These are phyloP conservation scores for Rhyacichthys aspro DNA, from an alignment of 2,797 vertebrate species.

Conservation along the genomic window DNA sequence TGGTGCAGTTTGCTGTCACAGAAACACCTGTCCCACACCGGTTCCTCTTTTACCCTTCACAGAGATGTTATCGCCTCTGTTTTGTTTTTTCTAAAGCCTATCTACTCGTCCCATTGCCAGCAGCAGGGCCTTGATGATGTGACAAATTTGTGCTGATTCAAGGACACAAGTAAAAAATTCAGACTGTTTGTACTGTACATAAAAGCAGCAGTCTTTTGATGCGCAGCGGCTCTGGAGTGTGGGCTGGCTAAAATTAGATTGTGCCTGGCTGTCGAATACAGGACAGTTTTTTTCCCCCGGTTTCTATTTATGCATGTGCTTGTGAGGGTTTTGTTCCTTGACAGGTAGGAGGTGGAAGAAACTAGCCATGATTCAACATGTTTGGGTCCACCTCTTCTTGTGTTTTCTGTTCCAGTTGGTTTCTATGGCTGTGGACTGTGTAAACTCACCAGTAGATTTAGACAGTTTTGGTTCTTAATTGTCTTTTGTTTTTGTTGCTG, in stretches of 20 bases:
- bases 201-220: conserved; percentile 42
- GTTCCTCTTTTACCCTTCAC: conserved; percentile 36
- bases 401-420: conserved; percentile 14
- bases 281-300: conserved; percentile 36
- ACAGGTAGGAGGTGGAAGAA: conserved; percentile 60
- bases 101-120: conserved; percentile 10
- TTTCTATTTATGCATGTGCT: conserved; percentile 52
- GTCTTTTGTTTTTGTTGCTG: conserved; percentile 5
- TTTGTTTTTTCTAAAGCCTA: conserved; percentile 18
- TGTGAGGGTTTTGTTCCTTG: conserved; percentile 33
- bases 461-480: not conserved
- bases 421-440: conserved; percentile 29
- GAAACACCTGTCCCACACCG: conserved; percentile 52
- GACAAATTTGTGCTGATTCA: conserved; percentile 34
- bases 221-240: conserved; percentile 25
- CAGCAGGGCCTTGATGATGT: conserved; percentile 7
- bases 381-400: conserved; percentile 22
- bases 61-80: conserved; percentile 31
- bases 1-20: conserved; percentile 32
- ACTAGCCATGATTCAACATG: conserved; percentile 62
- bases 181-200: conserved; percentile 37
- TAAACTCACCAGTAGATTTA: conserved; percentile 12
- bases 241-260: conserved; percentile 62
- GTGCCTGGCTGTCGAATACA: conserved; percentile 25
- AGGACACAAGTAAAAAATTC: conserved; percentile 23